A percentile compares a stretch with the other conserved stretches of the same genome.
Conservation (phyloP, 1,140 invertebrate species). For the Battus philenor region DNA sequence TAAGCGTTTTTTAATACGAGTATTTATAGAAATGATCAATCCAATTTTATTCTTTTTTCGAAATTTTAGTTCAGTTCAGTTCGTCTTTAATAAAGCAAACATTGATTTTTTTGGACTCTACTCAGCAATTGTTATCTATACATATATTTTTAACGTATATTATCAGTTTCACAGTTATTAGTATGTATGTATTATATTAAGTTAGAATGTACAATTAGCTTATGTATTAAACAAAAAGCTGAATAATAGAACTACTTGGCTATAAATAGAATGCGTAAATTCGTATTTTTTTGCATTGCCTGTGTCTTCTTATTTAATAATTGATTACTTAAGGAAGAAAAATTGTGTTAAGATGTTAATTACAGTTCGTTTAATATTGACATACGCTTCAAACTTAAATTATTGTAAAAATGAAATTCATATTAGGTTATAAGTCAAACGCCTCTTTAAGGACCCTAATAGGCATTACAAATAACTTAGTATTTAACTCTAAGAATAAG, state of each 20-base stretch:
- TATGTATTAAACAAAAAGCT: no score
- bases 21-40: no score
- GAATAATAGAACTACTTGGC: background rate
- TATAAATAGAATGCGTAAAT: background rate
- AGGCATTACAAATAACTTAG: no score
- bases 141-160: background rate
- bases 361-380: background rate
- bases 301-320: background rate
- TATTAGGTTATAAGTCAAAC: no score
- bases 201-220: no score
- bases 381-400: background rate
- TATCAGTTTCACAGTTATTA: background rate
- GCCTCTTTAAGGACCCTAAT: no score
- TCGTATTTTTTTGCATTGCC: background rate
- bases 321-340: background rate
- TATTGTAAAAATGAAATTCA: background rate
- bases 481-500: no score
- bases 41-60: no score
- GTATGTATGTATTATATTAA: background rate
- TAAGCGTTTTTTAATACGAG: background rate
- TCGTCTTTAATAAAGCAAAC: no score
- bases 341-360: background rate
- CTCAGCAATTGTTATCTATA: no score
- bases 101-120: no score
- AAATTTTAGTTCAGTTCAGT: no score